Conservation (phyloP, 2,797 vertebrate genomes). For the Thalassophryne amazonica region DNA sequence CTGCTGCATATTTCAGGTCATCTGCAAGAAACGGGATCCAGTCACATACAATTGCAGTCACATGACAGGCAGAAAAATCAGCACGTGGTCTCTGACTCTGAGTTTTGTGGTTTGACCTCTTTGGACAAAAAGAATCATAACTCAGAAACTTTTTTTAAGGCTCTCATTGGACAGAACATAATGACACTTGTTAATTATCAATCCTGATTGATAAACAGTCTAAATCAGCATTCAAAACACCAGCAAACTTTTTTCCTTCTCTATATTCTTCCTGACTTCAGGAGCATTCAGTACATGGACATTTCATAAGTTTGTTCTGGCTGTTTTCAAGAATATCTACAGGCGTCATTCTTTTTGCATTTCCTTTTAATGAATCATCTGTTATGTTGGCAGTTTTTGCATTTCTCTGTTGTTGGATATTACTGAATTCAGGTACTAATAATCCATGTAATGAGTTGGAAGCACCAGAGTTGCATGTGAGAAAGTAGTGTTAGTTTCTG, state of each 20-base stretch:
- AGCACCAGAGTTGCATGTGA: conserved; percentile 46
- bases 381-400: conserved; percentile 20
- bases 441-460: conserved; percentile 17
- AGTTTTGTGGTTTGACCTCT: background rate
- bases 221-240: conserved; percentile 37
- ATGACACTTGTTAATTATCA: conserved; percentile 8
- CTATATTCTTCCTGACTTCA: background rate
- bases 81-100: background rate
- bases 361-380: conserved; percentile 23
- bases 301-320: conserved; percentile 3
- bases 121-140: conserved; percentile 2
- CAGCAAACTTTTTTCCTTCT: conserved; percentile 36
- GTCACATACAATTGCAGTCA: background rate
- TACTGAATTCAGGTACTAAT: conserved; percentile 46
- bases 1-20: conserved; percentile 7
- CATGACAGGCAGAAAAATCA: conserved; percentile 8
- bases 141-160: background rate
- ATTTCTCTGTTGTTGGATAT: conserved; percentile 21
- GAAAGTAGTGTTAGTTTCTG: conserved; percentile 31
- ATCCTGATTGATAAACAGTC: conserved; percentile 23
- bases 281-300: background rate
- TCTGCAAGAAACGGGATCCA: conserved; percentile 1
- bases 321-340: conserved; percentile 25
- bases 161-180: conserved; percentile 1
- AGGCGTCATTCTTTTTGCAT: conserved; percentile 35